Evolutionary conservation across 35 echinoderm and acorn worm genomes (phyloP).

Genomic region (Chiridota heheva): DNA sequence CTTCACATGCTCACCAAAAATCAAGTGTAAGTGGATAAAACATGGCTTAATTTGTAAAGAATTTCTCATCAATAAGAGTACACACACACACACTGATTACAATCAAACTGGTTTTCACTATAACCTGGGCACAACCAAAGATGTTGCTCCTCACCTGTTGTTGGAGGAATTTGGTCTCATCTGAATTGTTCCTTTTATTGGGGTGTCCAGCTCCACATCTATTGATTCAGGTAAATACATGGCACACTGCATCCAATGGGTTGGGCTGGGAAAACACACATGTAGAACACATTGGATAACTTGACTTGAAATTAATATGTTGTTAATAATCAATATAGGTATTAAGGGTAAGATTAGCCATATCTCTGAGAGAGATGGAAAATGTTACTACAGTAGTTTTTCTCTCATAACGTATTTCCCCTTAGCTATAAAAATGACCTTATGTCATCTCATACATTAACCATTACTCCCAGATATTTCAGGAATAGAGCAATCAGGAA

Average conservation of each 20-base stretch:
- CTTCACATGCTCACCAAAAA: too few species aligned
- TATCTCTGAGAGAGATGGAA: neutral
- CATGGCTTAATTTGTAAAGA: neutral
- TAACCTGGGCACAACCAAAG: too few species aligned
- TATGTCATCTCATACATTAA: too few species aligned
- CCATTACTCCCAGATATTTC: too few species aligned
- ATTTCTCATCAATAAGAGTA: neutral
- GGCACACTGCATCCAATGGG: slow-evolving; percentile 84
- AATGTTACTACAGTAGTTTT: neutral
- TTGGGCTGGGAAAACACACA: slow-evolving; percentile 53
- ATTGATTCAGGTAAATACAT: slow-evolving; percentile 60
- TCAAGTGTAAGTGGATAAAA: neutral
- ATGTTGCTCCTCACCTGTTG: too few species aligned
- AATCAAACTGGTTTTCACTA: too few species aligned
- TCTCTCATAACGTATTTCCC: neutral
- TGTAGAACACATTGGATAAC: neutral
- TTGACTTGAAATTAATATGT: neutral
- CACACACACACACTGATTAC: slow-evolving; percentile 3
- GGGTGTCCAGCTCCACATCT: slow-evolving; percentile 69
- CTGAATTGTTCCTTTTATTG: slow-evolving; percentile 54
- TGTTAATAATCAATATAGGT: neutral
- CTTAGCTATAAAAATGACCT: too few species aligned
- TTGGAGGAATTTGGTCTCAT: slow-evolving; percentile 57
- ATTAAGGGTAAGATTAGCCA: neutral
- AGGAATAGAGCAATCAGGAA: too few species aligned